These are phyloP conservation scores for Porites cylindrica DNA, from an alignment of 92 coral and sea anemone species.

Conservation along the genomic window DNA sequence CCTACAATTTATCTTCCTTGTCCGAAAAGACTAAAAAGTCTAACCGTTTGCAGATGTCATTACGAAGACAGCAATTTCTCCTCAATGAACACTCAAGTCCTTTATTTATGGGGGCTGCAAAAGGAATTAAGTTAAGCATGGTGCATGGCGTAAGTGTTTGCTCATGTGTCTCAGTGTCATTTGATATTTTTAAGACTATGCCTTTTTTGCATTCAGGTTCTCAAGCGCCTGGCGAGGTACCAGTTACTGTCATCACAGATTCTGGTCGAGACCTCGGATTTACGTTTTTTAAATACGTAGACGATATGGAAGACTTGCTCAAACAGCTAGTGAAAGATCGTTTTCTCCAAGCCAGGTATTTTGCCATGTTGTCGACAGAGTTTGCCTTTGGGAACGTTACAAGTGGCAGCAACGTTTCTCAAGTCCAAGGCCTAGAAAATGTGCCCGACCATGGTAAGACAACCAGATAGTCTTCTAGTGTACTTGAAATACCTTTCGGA, in stretches of 20 bases:
- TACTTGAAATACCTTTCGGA: neutral
- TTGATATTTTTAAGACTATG: no score
- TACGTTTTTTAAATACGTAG: slow-evolving; percentile 26
- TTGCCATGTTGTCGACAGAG: slow-evolving; percentile 23
- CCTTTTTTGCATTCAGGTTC: neutral
- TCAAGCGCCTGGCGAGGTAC: slow-evolving; percentile 25
- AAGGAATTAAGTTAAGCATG: no score
- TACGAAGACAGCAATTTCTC: no score
- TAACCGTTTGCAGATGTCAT: no score
- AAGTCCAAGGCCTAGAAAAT: neutral
- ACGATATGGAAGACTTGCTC: slow-evolving; percentile 17
- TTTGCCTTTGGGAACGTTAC: neutral
- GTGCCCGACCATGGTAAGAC: slow-evolving; percentile 14
- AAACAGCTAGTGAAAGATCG: slow-evolving; percentile 27
- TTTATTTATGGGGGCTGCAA: no score
- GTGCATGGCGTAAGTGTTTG: no score
- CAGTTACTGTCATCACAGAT: slow-evolving; percentile 2
- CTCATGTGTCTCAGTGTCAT: no score
- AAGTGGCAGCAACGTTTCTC: neutral
- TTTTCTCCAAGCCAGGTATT: neutral
- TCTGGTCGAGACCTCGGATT: slow-evolving; percentile 25
- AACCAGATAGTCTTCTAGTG: neutral
- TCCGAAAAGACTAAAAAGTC: no score
- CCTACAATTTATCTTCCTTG: no score
- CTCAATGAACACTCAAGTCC: no score